These are phyloP conservation scores for Neolamprologus fasciatus DNA, from an alignment of 2,113 vertebrate genomes.

Conservation along the genomic window DNA sequence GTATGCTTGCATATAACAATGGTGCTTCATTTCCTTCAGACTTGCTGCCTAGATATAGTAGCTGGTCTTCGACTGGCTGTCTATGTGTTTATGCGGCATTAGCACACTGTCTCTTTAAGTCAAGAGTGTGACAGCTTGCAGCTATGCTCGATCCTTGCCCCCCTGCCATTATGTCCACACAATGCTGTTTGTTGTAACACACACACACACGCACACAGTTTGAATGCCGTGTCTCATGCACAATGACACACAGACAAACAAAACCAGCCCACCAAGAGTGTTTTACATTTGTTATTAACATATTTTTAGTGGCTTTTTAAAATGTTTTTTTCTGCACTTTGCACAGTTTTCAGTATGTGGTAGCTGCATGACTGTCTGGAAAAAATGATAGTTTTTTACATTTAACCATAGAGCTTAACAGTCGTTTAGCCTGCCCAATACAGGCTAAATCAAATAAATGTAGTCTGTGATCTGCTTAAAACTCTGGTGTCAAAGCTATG, in stretches of 20 bases:
- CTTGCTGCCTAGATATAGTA: conserved; percentile 38
- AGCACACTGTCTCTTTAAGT: conserved; percentile 56
- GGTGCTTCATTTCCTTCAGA: conserved; percentile 52
- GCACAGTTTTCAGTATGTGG: neutral
- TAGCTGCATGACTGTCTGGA: neutral
- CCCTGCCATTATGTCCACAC: conserved; percentile 47
- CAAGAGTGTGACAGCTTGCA: conserved; percentile 67
- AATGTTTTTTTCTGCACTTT: neutral
- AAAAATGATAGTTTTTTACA: neutral
- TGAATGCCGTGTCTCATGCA: neutral
- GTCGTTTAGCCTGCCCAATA: neutral
- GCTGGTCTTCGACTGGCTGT: conserved; percentile 15
- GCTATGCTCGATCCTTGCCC: conserved; percentile 48
- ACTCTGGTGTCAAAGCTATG: neutral
- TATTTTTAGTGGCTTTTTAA: neutral
- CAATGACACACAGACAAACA: neutral
- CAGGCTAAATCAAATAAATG: neutral
- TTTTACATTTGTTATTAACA: neutral
- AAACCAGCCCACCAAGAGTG: neutral
- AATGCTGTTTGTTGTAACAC: conserved; percentile 29
- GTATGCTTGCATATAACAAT: conserved; percentile 30
- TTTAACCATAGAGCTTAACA: neutral
- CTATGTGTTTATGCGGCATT: conserved; percentile 8
- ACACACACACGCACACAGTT: neutral
- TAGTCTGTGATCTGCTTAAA: neutral